A percentile compares a stretch with the other conserved stretches of the same genome.
phyloP scores from a whole-genome alignment of 2,113 vertebrate species.

The Cnemophilus loriae region DNA sequence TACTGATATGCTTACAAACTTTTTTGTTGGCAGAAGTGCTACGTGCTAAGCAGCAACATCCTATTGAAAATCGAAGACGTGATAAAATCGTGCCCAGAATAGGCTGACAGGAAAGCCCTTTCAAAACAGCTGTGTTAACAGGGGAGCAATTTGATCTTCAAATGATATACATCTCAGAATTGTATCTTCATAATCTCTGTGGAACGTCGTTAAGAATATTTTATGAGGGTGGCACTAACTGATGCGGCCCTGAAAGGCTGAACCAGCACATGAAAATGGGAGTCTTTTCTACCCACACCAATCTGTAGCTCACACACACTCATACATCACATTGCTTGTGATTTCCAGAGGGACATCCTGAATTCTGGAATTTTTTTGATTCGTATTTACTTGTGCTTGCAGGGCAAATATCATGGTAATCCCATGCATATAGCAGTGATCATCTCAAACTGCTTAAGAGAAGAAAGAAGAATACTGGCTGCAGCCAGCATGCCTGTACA shows the following conservation, averaged over 20 bases:
- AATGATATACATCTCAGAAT: neutral
- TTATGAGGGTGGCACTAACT: neutral
- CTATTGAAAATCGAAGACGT: neutral
- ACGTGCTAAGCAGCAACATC: neutral
- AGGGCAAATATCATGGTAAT: slow-evolving; percentile 88
- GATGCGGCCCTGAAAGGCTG: neutral
- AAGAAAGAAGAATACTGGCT: slow-evolving; percentile 90
- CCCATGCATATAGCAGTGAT: slow-evolving; percentile 85
- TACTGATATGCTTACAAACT: neutral
- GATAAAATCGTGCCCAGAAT: neutral
- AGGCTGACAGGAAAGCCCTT: slow-evolving; percentile 10
- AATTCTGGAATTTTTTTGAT: neutral
- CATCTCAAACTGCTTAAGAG: slow-evolving; percentile 89
- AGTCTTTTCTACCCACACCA: neutral
- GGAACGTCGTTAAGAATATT: neutral
- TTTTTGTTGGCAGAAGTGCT: neutral
- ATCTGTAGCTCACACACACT: neutral
- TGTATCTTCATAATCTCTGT: neutral
- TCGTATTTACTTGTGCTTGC: slow-evolving; percentile 25
- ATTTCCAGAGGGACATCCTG: neutral
- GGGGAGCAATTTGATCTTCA: neutral
- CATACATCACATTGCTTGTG: neutral
- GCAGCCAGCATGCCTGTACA: slow-evolving; percentile 89
- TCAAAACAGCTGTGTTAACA: slow-evolving; percentile 21
- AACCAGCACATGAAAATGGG: neutral